phyloP scores from a whole-genome alignment of 2,888 invertebrate species.

The Volucella bombylans region DNA sequence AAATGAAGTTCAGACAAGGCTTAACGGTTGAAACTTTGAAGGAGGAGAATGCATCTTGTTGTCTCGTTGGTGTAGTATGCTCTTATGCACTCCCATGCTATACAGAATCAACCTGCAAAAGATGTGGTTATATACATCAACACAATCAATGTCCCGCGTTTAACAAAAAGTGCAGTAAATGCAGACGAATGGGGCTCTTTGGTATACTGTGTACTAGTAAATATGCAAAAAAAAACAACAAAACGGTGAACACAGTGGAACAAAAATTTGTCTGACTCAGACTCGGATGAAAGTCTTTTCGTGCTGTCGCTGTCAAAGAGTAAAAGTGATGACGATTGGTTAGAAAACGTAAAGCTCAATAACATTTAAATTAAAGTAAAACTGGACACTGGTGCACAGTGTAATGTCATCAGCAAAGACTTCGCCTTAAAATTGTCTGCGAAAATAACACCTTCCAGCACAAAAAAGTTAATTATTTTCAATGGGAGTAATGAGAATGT shows the following conservation, averaged over 20 bases:
- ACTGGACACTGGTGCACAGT: conserved; percentile 36
- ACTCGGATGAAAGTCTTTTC: conserved; percentile 33
- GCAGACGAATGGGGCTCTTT: not conserved
- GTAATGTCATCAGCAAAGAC: conserved; percentile 36
- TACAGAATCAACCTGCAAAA: conserved; percentile 29
- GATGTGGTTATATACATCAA: conserved; percentile 24
- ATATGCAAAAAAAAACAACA: too few relatives aligned
- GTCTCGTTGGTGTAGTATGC: too few relatives aligned
- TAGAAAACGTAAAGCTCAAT: not conserved
- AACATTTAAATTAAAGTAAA: conserved; percentile 18
- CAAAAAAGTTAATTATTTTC: conserved; percentile 27
- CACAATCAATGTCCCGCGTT: conserved; percentile 25
- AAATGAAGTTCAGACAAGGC: too few relatives aligned
- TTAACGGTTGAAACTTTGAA: too few relatives aligned
- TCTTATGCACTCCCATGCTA: too few relatives aligned
- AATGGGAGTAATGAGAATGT: conserved; percentile 18
- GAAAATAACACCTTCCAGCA: conserved; percentile 35
- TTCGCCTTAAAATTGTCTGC: conserved; percentile 30
- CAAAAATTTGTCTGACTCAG: conserved; percentile 17
- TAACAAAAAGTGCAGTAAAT: conserved; percentile 41
- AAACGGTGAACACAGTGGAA: too few relatives aligned
- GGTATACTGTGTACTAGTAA: too few relatives aligned
- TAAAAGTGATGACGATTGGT: conserved; percentile 23
- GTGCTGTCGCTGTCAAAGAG: conserved; percentile 21
- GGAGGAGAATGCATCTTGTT: too few relatives aligned